A percentile compares a stretch with the other conserved stretches of the same genome.
Conservation (phyloP, 2,113 vertebrate genomes). For the Phycodurus eques region DNA sequence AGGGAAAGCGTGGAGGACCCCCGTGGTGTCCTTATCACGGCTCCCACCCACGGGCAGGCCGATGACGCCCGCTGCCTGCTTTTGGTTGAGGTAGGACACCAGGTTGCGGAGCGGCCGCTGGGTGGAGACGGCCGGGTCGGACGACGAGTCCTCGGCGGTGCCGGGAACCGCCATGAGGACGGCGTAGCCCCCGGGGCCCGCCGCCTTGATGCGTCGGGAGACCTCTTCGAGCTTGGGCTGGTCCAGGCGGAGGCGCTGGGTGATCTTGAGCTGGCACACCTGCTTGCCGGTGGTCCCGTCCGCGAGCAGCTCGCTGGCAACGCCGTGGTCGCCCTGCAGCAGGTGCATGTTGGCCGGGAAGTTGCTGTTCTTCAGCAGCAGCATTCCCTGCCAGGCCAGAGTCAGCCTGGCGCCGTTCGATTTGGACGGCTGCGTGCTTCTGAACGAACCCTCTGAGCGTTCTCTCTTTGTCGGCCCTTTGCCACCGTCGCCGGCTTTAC, state of each 20-base stretch:
- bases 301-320: slow-evolving; percentile 88
- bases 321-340: slow-evolving; percentile 88
- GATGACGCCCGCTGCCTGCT: slow-evolving; percentile 99
- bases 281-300: slow-evolving; percentile 86
- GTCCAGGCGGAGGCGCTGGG: slow-evolving; percentile 95
- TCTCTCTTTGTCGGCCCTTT: slow-evolving; percentile 86
- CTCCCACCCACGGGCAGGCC: slow-evolving; percentile 95
- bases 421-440: slow-evolving; percentile 69
- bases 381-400: slow-evolving; percentile 96
- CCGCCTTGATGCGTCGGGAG: slow-evolving; percentile 95
- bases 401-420: slow-evolving; percentile 79
- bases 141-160: slow-evolving; percentile 78
- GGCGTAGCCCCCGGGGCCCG: slow-evolving; percentile 90
- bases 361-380: slow-evolving; percentile 97
- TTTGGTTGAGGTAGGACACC: slow-evolving; percentile 99
- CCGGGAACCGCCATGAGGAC: slow-evolving; percentile 93
- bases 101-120: slow-evolving; percentile 97
- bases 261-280: slow-evolving; percentile 96
- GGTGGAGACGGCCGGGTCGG: slow-evolving; percentile 84
- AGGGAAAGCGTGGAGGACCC: slow-evolving; percentile 97
- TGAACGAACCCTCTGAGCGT: slow-evolving; percentile 72
- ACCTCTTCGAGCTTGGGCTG: slow-evolving; percentile 99
- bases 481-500: slow-evolving; percentile 78
- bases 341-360: slow-evolving; percentile 98
- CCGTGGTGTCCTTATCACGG: slow-evolving; percentile 97